Evolutionary conservation across 2,797 vertebrate species (phyloP).

Genomic region (Hyperoplus lanceolatus): DNA sequence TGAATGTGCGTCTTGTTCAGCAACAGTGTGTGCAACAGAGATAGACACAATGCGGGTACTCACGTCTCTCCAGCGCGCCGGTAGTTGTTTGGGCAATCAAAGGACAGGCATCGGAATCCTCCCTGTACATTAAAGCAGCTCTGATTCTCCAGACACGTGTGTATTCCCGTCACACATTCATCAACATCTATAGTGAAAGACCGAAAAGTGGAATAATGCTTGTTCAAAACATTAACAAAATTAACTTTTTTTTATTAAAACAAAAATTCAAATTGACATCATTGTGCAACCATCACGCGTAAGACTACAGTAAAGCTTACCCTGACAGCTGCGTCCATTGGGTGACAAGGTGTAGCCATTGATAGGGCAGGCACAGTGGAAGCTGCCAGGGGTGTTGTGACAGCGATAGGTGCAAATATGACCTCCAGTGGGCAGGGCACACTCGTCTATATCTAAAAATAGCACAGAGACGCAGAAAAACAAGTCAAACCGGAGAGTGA

Average conservation of each 20-base stretch:
- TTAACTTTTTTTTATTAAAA: too few species aligned
- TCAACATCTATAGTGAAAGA: constrained; percentile 88
- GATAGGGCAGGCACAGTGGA: constrained; percentile 93
- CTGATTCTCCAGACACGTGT: constrained; percentile 91
- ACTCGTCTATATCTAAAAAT: constrained; percentile 94
- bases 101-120: constrained; percentile 90
- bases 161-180: constrained; percentile 92
- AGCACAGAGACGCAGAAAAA: constrained; percentile 1
- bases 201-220: not conserved
- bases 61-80: constrained; percentile 92
- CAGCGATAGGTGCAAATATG: constrained; percentile 98
- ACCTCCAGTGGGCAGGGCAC: constrained; percentile 94
- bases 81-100: constrained; percentile 94
- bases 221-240: not conserved
- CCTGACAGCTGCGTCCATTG: constrained; percentile 96
- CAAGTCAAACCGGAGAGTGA: not conserved
- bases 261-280: not conserved
- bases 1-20: not conserved
- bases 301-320: constrained; percentile 70
- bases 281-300: fast-evolving
- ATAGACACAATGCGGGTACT: constrained; percentile 79
- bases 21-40: not conserved
- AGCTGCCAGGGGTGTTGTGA: constrained; percentile 93
- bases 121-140: constrained; percentile 98
- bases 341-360: constrained; percentile 90